phyloP scores from a whole-genome alignment of 1,140 invertebrate species.

The Pissodes strobi region DNA sequence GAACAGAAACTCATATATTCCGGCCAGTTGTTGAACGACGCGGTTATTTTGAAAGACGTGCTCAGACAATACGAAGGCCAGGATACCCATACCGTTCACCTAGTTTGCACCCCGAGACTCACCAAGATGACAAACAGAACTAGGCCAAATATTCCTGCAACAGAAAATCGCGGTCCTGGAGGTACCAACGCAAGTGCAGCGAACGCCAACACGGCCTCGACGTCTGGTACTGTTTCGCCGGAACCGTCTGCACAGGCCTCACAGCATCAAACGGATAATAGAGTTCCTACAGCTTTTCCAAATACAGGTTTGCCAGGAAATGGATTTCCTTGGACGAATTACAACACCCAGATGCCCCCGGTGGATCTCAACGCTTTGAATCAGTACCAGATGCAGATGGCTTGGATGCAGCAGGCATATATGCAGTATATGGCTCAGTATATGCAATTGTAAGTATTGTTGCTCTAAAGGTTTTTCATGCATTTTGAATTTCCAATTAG shows the following conservation, averaged over 20 bases:
- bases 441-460: constrained; percentile 72
- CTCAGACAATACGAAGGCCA: constrained; percentile 74
- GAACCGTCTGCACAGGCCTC: constrained; percentile 4
- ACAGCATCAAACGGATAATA: background rate
- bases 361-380: constrained; percentile 40
- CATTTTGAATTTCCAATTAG: too few species aligned
- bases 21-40: constrained; percentile 81
- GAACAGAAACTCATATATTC: constrained; percentile 91
- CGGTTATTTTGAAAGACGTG: constrained; percentile 77
- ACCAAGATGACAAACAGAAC: constrained; percentile 26
- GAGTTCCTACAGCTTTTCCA: constrained; percentile 39
- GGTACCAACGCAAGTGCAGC: background rate
- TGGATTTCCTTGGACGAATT: constrained; percentile 16
- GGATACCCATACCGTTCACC: constrained; percentile 77
- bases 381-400: constrained; percentile 62
- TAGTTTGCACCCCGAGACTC: constrained; percentile 68
- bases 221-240: constrained; percentile 11
- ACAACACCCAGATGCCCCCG: constrained; percentile 15
- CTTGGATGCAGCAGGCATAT: constrained; percentile 84
- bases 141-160: background rate
- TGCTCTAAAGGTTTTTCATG: too few species aligned
- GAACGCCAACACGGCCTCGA: background rate
- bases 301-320: constrained; percentile 35
- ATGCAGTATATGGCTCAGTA: constrained; percentile 84
- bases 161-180: background rate